These are phyloP conservation scores for Drosophila kohkoa DNA, from an alignment of 1,140 invertebrate species.

Conservation along the genomic window DNA sequence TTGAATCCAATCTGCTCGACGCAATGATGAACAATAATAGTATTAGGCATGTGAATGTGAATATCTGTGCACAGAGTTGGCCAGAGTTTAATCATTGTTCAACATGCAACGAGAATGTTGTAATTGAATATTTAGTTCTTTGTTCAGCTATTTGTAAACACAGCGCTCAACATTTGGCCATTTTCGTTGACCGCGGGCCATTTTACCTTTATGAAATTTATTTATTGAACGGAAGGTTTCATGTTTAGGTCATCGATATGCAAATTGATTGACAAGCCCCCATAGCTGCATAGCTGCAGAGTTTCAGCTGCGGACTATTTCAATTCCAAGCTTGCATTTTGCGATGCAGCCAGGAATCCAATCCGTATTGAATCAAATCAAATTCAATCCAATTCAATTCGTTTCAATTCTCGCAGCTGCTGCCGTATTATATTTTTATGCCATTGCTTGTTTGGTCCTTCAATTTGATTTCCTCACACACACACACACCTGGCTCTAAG, in stretches of 20 bases:
- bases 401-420: conserved; percentile 43
- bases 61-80: too few species aligned
- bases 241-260: conserved; percentile 70
- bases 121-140: conserved; percentile 4
- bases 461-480: conserved; percentile 31
- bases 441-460: conserved; percentile 18
- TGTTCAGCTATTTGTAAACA: neutral
- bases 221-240: conserved; percentile 55
- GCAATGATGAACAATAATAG: too few species aligned
- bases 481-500: conserved; percentile 4
- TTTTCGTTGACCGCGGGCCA: conserved; percentile 38
- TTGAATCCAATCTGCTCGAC: too few species aligned
- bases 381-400: conserved; percentile 34
- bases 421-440: conserved; percentile 40
- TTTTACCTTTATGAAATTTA: conserved; percentile 71
- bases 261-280: conserved; percentile 73
- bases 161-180: conserved; percentile 18
- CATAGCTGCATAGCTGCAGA: neutral
- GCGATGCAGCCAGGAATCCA: neutral
- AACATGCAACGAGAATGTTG: neutral
- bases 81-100: neutral
- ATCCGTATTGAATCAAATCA: neutral
- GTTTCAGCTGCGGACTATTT: neutral
- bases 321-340: conserved; percentile 1
- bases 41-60: too few species aligned